These are phyloP conservation scores for Drosophila borborema DNA, from an alignment of 2,888 invertebrate genomes.

Conservation along the genomic window DNA sequence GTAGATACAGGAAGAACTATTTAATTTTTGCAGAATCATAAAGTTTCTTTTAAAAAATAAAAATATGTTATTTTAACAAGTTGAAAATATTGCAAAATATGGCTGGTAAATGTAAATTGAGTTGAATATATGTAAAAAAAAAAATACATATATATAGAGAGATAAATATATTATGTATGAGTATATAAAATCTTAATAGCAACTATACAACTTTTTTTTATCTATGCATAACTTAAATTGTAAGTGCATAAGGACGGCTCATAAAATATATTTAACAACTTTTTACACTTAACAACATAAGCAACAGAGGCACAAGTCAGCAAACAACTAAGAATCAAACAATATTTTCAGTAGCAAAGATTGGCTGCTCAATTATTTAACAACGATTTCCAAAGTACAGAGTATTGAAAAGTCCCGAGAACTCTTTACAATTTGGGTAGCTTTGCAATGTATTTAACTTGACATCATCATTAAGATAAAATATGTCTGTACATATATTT, in stretches of 20 bases:
- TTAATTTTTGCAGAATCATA: no score
- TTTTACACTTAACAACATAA: conserved; percentile 33
- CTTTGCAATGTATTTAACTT: neutral
- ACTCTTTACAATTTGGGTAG: rapidly evolving
- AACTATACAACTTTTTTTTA: neutral
- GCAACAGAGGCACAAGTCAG: neutral
- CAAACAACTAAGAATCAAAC: neutral
- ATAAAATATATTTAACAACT: conserved; percentile 52
- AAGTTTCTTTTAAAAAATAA: no score
- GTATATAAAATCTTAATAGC: conserved; percentile 2
- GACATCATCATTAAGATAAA: neutral
- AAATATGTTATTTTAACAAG: no score
- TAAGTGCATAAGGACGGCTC: conserved; percentile 43
- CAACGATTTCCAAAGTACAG: neutral
- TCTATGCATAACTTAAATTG: conserved; percentile 25
- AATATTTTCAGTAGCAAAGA: neutral
- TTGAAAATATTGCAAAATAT: no score
- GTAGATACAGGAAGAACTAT: no score
- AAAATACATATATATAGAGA: no score
- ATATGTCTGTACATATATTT: neutral
- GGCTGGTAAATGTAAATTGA: no score
- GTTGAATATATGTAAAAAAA: no score
- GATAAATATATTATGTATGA: conserved; percentile 1
- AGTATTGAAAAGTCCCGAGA: neutral
- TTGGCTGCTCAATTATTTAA: neutral